Evolutionary conservation across 2,113 vertebrate genomes (phyloP).

Genomic region (Anas platyrhynchos): DNA sequence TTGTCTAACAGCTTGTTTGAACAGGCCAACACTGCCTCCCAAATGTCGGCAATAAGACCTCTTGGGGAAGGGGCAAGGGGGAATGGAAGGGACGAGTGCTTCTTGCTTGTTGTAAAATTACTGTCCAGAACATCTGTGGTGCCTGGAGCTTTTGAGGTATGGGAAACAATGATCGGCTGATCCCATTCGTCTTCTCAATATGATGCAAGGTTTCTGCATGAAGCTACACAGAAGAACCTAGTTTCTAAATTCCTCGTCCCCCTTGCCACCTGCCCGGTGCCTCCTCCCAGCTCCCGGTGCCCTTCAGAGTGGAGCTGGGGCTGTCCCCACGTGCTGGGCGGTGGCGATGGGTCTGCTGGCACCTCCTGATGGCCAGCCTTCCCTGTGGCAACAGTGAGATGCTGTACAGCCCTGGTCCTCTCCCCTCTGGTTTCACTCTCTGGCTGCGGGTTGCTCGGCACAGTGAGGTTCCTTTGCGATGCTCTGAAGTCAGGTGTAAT

Average conservation of each 20-base stretch:
- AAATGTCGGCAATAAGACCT: accelerated
- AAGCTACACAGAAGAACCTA: neutral
- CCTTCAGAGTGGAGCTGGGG: too few species aligned
- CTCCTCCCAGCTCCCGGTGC: neutral
- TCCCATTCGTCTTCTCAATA: accelerated
- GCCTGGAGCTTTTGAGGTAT: accelerated
- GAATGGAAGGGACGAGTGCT: neutral
- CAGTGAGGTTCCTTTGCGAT: neutral
- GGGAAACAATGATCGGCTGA: neutral
- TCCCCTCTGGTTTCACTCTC: too few species aligned
- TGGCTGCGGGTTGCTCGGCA: neutral
- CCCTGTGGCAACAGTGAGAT: accelerated
- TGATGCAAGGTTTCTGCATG: accelerated
- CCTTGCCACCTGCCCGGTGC: neutral
- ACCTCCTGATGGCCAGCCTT: too few species aligned
- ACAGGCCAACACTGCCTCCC: accelerated
- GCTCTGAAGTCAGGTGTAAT: neutral
- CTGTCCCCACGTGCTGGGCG: too few species aligned
- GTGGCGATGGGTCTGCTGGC: too few species aligned
- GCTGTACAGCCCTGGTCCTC: too few species aligned
- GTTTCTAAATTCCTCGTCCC: neutral
- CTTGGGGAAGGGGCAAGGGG: neutral
- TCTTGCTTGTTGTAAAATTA: accelerated
- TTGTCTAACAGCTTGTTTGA: neutral
- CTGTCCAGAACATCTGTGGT: neutral